Evolutionary conservation across 2,888 invertebrate genomes (phyloP).

Genomic region (Hylaea fasciaria): DNA sequence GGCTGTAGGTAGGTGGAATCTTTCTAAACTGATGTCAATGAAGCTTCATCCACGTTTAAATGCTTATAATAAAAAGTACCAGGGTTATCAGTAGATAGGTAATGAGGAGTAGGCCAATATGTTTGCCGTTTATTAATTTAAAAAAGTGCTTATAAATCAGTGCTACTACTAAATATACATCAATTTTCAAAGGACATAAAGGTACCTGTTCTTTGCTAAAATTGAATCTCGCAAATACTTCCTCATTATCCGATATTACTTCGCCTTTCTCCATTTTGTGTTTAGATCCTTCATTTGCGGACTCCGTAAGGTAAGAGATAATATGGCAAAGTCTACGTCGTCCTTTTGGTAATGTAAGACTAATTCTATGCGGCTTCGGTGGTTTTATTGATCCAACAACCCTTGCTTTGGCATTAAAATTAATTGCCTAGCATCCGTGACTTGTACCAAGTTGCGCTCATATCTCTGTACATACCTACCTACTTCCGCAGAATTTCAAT

Average conservation of each 20-base stretch:
- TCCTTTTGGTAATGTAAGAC: conserved; percentile 10
- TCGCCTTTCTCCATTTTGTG: conserved; percentile 40
- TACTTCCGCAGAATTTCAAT: no score
- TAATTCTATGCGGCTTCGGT: conserved; percentile 2
- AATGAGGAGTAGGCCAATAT: no score
- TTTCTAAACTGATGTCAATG: no score
- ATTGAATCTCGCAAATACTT: conserved; percentile 59
- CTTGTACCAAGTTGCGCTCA: not conserved
- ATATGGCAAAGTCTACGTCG: conserved; percentile 4
- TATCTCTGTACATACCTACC: no score
- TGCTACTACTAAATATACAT: no score
- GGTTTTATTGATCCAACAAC: conserved; percentile 29
- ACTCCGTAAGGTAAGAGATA: conserved; percentile 2
- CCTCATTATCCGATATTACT: conserved; percentile 40
- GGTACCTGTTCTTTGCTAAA: conserved; percentile 68
- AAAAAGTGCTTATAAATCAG: no score
- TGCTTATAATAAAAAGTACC: no score
- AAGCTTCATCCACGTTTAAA: no score
- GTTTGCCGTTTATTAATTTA: no score
- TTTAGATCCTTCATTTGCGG: conserved; percentile 24
- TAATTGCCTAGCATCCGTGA: conserved; percentile 24
- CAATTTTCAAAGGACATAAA: no score
- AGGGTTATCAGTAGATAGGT: no score
- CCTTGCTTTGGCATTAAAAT: conserved; percentile 19
- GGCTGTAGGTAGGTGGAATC: no score